Conservation (phyloP, 2,888 invertebrate species). For the Drosophila basisetae region DNA sequence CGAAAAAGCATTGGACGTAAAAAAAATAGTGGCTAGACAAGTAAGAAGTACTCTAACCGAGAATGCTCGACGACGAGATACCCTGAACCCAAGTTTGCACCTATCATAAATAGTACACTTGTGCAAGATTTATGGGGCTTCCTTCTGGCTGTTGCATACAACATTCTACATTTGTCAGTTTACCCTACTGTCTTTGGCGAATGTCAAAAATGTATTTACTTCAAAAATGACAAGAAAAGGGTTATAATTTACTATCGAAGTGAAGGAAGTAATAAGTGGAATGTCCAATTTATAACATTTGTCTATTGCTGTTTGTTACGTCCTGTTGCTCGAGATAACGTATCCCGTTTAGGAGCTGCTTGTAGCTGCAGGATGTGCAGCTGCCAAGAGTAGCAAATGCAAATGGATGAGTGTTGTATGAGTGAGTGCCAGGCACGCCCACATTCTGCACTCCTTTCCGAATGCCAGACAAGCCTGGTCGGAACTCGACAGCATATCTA, state of each 20-base stretch:
- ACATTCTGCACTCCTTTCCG: constrained; percentile 15
- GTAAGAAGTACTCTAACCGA: background rate
- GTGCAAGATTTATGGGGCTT: background rate
- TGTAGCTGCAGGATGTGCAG: constrained; percentile 14
- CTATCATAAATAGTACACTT: background rate
- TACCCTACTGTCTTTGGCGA: background rate
- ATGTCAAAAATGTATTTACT: background rate
- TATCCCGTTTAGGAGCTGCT: background rate
- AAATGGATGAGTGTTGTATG: constrained; percentile 19
- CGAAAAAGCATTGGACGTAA: background rate
- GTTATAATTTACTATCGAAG: background rate
- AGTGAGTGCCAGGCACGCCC: constrained; percentile 28
- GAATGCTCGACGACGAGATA: background rate
- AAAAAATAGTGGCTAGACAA: background rate
- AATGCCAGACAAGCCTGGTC: constrained; percentile 49
- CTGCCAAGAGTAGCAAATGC: background rate
- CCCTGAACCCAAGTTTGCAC: background rate
- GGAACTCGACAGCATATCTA: constrained; percentile 19
- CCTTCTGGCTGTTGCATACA: background rate
- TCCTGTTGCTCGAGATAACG: background rate
- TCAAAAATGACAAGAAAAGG: background rate
- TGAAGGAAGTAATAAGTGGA: background rate
- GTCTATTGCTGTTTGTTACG: background rate
- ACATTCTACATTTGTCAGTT: background rate
- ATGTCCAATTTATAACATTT: background rate